Conservation (phyloP, 2,113 vertebrate genomes). For the Tragelaphus buxtoni region DNA sequence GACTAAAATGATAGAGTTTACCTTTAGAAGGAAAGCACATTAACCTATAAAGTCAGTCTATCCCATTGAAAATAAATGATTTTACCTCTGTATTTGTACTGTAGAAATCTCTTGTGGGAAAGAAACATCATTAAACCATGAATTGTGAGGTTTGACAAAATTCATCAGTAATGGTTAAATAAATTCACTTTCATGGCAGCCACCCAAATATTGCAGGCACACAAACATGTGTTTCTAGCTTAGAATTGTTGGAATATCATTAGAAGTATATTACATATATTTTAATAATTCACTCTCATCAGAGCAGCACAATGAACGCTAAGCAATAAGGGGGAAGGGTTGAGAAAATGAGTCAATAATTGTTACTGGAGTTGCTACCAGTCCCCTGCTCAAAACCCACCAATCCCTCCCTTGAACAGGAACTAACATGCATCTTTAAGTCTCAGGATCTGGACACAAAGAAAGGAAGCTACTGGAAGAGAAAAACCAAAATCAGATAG, state of each 20-base stretch:
- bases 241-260: not conserved
- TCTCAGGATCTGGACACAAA: not conserved
- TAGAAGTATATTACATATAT: not conserved
- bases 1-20: slow-evolving; percentile 55
- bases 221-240: not conserved
- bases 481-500: not conserved
- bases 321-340: not conserved
- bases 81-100: not conserved
- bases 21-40: slow-evolving; percentile 33
- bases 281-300: not conserved
- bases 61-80: slow-evolving; percentile 21
- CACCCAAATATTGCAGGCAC: not conserved
- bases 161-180: not conserved
- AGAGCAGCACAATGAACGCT: accelerated
- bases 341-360: not conserved
- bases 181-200: not conserved
- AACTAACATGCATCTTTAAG: not conserved
- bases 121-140: not conserved
- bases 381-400: not conserved
- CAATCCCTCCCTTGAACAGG: not conserved
- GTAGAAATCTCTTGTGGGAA: slow-evolving; percentile 12
- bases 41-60: not conserved
- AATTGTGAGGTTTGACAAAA: slow-evolving; percentile 14
- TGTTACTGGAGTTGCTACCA: not conserved
- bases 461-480: not conserved